A percentile compares a stretch with the other conserved stretches of the same genome.
Evolutionary conservation across 2,113 vertebrate species (phyloP).

Genomic region (Psephotus haematonotus): DNA sequence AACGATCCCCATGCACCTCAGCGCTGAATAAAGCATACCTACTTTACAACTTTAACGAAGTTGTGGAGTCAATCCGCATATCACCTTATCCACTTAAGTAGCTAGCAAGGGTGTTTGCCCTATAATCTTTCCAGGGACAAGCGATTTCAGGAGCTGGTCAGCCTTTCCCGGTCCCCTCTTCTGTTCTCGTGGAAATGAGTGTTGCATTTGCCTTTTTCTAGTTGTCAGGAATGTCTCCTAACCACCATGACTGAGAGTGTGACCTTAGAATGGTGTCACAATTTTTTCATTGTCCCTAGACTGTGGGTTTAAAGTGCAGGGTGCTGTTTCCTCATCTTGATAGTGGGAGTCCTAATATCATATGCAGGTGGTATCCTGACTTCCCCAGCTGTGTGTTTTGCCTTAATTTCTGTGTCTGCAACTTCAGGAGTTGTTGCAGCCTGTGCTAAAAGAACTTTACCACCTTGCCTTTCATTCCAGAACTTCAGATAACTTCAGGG

Average conservation of each 20-base stretch:
- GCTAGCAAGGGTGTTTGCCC: background rate
- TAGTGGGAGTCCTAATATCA: rapidly evolving
- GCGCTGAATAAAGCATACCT: too few relatives aligned
- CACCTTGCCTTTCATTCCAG: rapidly evolving
- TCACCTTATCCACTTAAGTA: rapidly evolving
- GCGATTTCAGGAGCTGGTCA: background rate
- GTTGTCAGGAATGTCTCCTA: background rate
- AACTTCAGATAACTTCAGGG: background rate
- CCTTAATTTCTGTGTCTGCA: rapidly evolving
- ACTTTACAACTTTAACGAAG: too few relatives aligned
- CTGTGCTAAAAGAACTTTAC: background rate
- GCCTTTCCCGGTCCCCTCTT: background rate
- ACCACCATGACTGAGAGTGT: background rate
- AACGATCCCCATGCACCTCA: too few relatives aligned
- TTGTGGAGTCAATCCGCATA: too few relatives aligned
- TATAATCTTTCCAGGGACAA: rapidly evolving
- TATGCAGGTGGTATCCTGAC: rapidly evolving
- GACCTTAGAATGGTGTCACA: rapidly evolving
- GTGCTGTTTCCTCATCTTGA: rapidly evolving
- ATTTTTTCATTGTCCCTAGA: rapidly evolving
- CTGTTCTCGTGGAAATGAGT: background rate
- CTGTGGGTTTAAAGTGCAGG: background rate
- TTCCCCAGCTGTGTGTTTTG: rapidly evolving
- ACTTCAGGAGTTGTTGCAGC: background rate
- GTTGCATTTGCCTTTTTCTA: background rate